These are phyloP conservation scores for Hofmannophila pseudospretella DNA, from an alignment of 2,888 invertebrate genomes.

Conservation along the genomic window DNA sequence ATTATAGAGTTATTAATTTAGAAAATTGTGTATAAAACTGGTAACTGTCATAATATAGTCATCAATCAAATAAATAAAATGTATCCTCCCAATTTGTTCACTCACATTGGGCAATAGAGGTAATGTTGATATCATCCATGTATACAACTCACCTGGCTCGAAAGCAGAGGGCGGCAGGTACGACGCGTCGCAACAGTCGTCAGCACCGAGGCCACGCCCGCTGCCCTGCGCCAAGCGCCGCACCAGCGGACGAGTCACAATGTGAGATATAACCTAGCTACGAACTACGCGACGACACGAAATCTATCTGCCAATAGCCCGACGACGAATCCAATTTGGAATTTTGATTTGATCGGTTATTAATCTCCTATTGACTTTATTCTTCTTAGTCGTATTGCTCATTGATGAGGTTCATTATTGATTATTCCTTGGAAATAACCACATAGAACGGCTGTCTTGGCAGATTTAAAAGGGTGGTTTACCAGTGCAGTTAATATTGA, in stretches of 20 bases:
- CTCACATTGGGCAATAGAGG: no score
- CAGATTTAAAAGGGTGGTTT: no score
- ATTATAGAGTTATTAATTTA: no score
- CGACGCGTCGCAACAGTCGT: conserved; percentile 75
- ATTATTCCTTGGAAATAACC: no score
- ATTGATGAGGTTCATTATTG: no score
- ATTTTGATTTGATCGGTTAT: conserved; percentile 2
- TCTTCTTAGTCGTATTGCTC: no score
- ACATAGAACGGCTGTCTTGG: no score
- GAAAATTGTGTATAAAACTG: no score
- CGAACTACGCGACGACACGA: conserved; percentile 43
- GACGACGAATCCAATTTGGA: conserved; percentile 11
- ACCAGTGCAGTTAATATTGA: no score
- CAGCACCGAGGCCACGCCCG: conserved; percentile 73
- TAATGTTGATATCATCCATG: conserved; percentile 15
- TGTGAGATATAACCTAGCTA: conserved; percentile 76
- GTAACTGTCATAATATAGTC: no score
- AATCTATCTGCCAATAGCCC: conserved; percentile 50
- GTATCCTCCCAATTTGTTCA: no score
- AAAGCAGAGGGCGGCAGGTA: conserved; percentile 73
- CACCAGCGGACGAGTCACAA: conserved; percentile 78
- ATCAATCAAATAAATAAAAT: no score
- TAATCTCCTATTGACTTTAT: not conserved
- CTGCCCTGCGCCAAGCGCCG: conserved; percentile 77
- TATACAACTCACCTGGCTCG: conserved; percentile 55